Evolutionary conservation across 2,113 vertebrate species (phyloP).

Genomic region (Mormoops blainvillei): DNA sequence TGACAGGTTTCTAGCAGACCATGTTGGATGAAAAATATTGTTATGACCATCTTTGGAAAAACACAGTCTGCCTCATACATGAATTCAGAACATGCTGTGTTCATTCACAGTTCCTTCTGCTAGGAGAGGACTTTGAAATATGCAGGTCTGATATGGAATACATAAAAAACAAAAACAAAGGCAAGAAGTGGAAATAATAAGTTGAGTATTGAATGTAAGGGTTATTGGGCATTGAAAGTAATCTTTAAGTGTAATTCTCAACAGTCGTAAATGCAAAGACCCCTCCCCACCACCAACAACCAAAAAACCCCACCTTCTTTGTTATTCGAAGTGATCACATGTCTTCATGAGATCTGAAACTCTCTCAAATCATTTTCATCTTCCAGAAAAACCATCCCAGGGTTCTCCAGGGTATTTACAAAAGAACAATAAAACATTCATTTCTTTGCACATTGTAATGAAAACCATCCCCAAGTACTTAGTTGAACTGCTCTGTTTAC

Average conservation of each 20-base stretch:
- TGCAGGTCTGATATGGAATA: not conserved
- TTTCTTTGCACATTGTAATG: slow-evolving; percentile 73
- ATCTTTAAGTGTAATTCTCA: not conserved
- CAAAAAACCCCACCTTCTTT: slow-evolving; percentile 27
- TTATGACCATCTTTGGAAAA: not conserved
- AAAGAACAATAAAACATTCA: slow-evolving; percentile 71
- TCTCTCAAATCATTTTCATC: slow-evolving; percentile 65
- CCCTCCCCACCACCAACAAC: not conserved
- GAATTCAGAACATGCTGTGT: not conserved
- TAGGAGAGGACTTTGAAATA: not conserved
- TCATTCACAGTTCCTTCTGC: not conserved
- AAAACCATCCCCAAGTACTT: slow-evolving; percentile 67
- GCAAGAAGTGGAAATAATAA: not conserved
- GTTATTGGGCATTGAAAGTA: not conserved
- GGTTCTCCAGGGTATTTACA: slow-evolving; percentile 62
- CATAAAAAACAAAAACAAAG: slow-evolving; percentile 45
- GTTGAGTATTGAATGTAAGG: not conserved
- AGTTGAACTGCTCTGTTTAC: slow-evolving; percentile 67
- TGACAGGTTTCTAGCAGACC: not conserved
- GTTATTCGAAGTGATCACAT: slow-evolving; percentile 62
- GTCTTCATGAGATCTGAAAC: slow-evolving; percentile 65
- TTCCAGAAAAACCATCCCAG: slow-evolving; percentile 65
- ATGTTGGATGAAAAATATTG: accelerated
- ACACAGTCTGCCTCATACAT: not conserved
- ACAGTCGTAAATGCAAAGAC: not conserved